These are phyloP conservation scores for Miichthys miiuy DNA, from an alignment of 2,797 vertebrate genomes.

Conservation along the genomic window DNA sequence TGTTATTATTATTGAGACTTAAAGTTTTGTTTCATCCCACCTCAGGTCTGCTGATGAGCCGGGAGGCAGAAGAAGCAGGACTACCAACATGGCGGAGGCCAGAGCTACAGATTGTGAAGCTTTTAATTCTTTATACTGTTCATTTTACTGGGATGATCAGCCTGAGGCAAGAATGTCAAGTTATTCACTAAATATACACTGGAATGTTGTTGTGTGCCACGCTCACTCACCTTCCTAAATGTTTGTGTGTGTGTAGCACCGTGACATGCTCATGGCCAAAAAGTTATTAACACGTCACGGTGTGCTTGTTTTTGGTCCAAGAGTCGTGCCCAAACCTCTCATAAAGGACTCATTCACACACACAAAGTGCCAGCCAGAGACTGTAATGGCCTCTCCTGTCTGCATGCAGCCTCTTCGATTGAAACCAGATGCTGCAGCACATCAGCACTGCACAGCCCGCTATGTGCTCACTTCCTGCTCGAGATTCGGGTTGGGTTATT, in stretches of 20 bases:
- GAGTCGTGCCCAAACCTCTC: constrained; percentile 57
- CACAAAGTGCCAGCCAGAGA: constrained; percentile 63
- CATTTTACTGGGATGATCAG: background rate
- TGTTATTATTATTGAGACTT: no score
- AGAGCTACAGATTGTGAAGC: no score
- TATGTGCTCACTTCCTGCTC: constrained; percentile 21
- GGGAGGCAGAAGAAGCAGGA: no score
- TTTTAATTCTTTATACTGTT: no score
- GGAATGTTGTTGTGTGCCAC: constrained; percentile 22
- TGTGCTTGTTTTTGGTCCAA: constrained; percentile 48
- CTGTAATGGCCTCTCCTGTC: constrained; percentile 39
- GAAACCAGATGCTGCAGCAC: constrained; percentile 74
- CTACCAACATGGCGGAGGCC: no score
- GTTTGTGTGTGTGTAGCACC: constrained; percentile 23
- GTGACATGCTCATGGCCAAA: constrained; percentile 23
- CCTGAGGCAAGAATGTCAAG: background rate
- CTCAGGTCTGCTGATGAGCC: no score
- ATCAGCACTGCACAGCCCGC: constrained; percentile 1
- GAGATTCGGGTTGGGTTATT: background rate
- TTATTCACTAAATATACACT: background rate
- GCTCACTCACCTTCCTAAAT: constrained; percentile 22
- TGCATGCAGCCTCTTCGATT: constrained; percentile 56
- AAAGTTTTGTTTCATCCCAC: no score
- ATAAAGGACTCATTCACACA: constrained; percentile 74
- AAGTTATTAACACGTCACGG: constrained; percentile 58